Evolutionary conservation across 2,888 invertebrate genomes (phyloP).

Genomic region (Lithophane leautieri): DNA sequence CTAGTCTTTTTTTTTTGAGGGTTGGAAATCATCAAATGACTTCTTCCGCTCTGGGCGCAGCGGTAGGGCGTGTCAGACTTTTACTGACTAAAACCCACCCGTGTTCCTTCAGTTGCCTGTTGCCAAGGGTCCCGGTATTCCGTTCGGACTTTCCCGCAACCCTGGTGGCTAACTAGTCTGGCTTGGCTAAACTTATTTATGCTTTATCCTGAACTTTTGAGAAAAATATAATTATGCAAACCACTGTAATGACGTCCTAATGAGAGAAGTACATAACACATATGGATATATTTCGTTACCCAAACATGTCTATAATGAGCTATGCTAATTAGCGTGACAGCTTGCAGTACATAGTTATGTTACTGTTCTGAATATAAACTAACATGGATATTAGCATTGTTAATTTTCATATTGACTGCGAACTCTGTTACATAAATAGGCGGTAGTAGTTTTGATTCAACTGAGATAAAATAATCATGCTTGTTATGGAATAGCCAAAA

Average conservation of each 20-base stretch:
- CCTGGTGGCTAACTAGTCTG: neutral
- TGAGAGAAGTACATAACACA: neutral
- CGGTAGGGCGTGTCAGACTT: too few species aligned
- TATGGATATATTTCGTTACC: neutral
- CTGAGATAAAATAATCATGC: neutral
- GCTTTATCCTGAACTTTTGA: neutral
- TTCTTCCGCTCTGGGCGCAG: too few species aligned
- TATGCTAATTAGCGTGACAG: slow-evolving; percentile 48
- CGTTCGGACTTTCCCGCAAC: too few species aligned
- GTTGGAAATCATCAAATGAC: too few species aligned
- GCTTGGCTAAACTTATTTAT: neutral
- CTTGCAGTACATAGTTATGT: slow-evolving; percentile 24
- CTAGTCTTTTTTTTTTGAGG: too few species aligned
- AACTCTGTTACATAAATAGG: slow-evolving; percentile 12
- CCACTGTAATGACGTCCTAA: neutral
- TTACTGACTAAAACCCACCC: too few species aligned
- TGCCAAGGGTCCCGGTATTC: too few species aligned
- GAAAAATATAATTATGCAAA: neutral
- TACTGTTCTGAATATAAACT: slow-evolving; percentile 16
- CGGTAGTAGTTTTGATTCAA: slow-evolving; percentile 3
- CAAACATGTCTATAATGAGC: slow-evolving; percentile 32
- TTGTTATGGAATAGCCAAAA: neutral
- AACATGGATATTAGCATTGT: slow-evolving; percentile 36
- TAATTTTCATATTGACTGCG: slow-evolving; percentile 33
- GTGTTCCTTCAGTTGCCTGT: too few species aligned